Evolutionary conservation across 2,797 vertebrate species (phyloP).

Genomic region (Danio kyathit): DNA sequence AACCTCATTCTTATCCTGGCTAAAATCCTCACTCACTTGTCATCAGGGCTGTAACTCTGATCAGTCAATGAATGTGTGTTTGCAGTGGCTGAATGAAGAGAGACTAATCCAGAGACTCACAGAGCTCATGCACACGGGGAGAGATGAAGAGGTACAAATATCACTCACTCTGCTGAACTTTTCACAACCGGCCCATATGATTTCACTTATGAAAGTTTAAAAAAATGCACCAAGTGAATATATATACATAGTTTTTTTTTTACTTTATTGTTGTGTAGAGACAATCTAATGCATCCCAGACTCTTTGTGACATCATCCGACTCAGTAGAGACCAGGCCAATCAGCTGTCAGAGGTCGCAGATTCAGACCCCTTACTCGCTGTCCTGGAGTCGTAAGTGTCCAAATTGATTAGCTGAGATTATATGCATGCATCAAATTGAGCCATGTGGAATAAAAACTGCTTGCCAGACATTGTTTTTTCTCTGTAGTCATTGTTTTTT

Average conservation of each 20-base stretch:
- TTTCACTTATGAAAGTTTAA: neutral
- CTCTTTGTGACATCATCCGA: slow-evolving; percentile 95
- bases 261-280: slow-evolving; percentile 70
- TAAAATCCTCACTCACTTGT: neutral
- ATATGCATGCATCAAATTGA: neutral
- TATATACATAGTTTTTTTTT: neutral
- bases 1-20: slow-evolving; percentile 4
- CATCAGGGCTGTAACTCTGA: neutral
- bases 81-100: slow-evolving; percentile 94
- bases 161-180: neutral
- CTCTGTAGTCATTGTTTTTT: neutral
- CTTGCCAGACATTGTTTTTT: neutral
- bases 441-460: neutral
- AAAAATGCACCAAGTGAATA: neutral
- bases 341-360: slow-evolving; percentile 89
- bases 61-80: slow-evolving; percentile 24
- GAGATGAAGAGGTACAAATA: slow-evolving; percentile 92
- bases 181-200: neutral
- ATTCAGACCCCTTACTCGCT: slow-evolving; percentile 90
- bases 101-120: slow-evolving; percentile 91
- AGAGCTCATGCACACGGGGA: slow-evolving; percentile 89
- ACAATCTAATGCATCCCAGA: slow-evolving; percentile 97
- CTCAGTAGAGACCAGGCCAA: slow-evolving; percentile 95
- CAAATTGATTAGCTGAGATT: neutral
- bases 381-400: slow-evolving; percentile 93